Evolutionary conservation across 1,140 invertebrate genomes (phyloP), one percentile per base, ranked within the genome.

Genomic region (Aculops lycopersici): DNA sequence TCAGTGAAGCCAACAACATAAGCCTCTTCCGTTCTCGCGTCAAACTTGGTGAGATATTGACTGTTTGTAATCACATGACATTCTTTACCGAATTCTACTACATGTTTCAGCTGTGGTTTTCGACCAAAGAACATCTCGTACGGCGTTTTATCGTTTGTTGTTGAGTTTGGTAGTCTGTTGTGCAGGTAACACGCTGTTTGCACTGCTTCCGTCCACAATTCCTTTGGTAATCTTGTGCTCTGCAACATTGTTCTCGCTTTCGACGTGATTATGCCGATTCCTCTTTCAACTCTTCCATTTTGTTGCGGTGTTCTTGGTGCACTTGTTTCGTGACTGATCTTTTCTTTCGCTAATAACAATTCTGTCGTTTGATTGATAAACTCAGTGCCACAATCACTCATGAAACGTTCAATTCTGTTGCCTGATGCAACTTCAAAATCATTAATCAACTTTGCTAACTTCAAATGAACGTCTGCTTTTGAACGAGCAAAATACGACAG

Each of bases 281-380:
- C 47, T 37, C 55, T 41, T 45, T 60, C 56, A 37, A 49, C 45
- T 12, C 51, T 43, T n/a, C 54, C 56, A 50, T 61, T 61, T 42
- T 54, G 51, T 43, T 59, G 42, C 20, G 57, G 56, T 4, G 51
- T 52, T 38, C 60, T 55, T 2, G 47, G 21, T 1, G 51, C 49
- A 5, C 56, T 56, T 4, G 41, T 46, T 43, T 57, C 49, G 31
- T 56, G 51, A 59, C 59, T 35, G 4, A 40, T 37, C 35, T 36
- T 31, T 12, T 38, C 4, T 20, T 45, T 18, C n/a, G 17, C 20
- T 17, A 43, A 43, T 3, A 36, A 24, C 15, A 14, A 17, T 39
- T 21, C 21, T 14, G 45, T 20, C n/a, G 19, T 15, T 39, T 37
- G 13, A 18, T 41, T 38, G 17, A 43, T 39, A 36, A 43, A 47